Base-by-base conservation (phyloP, 2,888 invertebrate species). In the Dendrolimus pini region DNA sequence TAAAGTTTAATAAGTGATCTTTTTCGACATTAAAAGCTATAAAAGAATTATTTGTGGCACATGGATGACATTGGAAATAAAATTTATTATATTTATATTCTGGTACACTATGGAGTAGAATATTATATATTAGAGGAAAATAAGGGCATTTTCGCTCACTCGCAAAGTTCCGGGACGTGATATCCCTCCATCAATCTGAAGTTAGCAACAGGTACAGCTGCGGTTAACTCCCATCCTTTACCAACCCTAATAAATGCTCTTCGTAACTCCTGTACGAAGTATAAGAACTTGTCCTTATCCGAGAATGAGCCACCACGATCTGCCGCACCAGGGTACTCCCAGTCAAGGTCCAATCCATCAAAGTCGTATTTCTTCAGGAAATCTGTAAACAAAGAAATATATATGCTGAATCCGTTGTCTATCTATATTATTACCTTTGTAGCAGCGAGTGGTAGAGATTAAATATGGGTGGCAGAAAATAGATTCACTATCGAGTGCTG, bases 281-380 rank as follows among this genome's bases (percentile, higher is more conserved):
- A 96, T 53, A 95, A 91, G 86, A 97, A 97, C 61, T 93, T 92
- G 70, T 97, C 95, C 80, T 96, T 97, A 82, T 97, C 97, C 10
- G 95, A 93, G 81, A 93, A 96, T 59, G 93, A 94, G 52, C 97
- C 97, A 8, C 96, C 96, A 42, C 97, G 93, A 80, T 97, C 97
- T 0, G 96, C 93, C 0, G 97, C 97, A 0, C 95, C 97, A 1
- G 97, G 97, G 77, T 97, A 97, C 81, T 97, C 97, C 97, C 97
- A 97, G 75, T 97, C 97, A 70, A 97, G 89, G 75, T 97, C 97
- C 71, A 97, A 93, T 0, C 97, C 97, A 72, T 97, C 96, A 67
- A 97, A 97, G 41, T 93, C 85, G 74, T 96, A 96, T 71, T 94
- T 90, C 57, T 94, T 89, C 90, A 97, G 93, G 75, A 96, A 96